phyloP scores from a whole-genome alignment of 2,888 invertebrate genomes.

The Tetanocera ferruginea region DNA sequence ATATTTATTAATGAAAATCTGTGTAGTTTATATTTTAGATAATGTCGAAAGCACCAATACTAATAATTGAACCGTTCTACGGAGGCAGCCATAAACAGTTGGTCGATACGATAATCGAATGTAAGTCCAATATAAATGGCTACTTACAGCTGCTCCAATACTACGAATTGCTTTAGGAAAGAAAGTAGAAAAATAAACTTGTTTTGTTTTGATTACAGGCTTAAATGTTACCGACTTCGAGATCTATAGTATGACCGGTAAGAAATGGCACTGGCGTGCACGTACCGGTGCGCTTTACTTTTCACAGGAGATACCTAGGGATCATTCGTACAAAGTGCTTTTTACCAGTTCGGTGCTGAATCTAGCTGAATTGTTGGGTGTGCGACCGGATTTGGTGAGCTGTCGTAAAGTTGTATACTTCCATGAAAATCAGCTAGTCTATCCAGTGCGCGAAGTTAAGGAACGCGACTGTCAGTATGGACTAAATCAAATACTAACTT shows the following conservation, averaged over 20 bases:
- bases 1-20: neutral
- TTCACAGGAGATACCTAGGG: constrained; percentile 73
- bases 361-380: constrained; percentile 77
- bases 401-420: constrained; percentile 80
- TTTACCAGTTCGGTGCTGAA: constrained; percentile 80
- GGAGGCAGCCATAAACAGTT: constrained; percentile 81
- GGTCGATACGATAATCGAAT: constrained; percentile 72
- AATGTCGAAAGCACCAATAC: constrained; percentile 64
- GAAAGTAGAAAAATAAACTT: neutral
- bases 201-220: constrained; percentile 53
- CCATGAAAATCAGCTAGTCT: constrained; percentile 83
- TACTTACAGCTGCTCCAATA: constrained; percentile 7
- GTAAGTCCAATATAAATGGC: constrained; percentile 56
- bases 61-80: constrained; percentile 80
- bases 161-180: neutral
- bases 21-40: constrained; percentile 21
- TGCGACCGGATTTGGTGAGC: constrained; percentile 75
- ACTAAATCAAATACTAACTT: constrained; percentile 80
- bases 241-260: constrained; percentile 75
- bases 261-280: constrained; percentile 85
- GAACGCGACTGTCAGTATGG: constrained; percentile 82
- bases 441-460: constrained; percentile 77
- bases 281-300: constrained; percentile 77
- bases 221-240: constrained; percentile 65
- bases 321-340: constrained; percentile 72